phyloP scores from a whole-genome alignment of 2,113 vertebrate species.

The Antennarius striatus region DNA sequence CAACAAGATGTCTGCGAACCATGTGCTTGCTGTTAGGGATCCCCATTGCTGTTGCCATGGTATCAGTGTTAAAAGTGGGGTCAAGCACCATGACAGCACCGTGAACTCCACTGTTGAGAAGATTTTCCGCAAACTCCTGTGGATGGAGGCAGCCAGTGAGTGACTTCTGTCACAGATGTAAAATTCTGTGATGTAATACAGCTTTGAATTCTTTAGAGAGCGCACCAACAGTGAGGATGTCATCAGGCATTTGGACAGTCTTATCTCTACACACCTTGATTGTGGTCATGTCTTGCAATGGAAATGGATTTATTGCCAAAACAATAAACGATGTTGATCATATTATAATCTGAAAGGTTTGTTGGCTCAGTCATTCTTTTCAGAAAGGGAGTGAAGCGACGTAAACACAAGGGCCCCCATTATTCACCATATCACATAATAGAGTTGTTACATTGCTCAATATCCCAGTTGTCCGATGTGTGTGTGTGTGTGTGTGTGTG shows the following conservation, averaged over 20 bases:
- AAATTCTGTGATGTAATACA: background rate
- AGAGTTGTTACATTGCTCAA: background rate
- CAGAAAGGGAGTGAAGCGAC: background rate
- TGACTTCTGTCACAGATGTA: background rate
- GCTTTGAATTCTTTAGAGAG: too few relatives aligned
- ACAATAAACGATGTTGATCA: slow-evolving; percentile 22
- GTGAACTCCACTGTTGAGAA: slow-evolving; percentile 85
- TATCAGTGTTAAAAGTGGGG: slow-evolving; percentile 81
- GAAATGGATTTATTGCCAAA: slow-evolving; percentile 6
- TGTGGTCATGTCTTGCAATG: slow-evolving; percentile 9
- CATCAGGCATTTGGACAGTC: slow-evolving; percentile 12
- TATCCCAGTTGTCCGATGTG: too few relatives aligned
- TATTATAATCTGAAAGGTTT: slow-evolving; percentile 21
- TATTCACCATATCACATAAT: background rate
- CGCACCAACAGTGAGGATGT: slow-evolving; percentile 6
- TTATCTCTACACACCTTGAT: slow-evolving; percentile 32
- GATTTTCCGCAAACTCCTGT: slow-evolving; percentile 86
- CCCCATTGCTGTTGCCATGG: slow-evolving; percentile 79
- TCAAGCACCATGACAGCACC: slow-evolving; percentile 87
- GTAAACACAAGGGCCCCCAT: slow-evolving; percentile 12
- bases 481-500: too few relatives aligned
- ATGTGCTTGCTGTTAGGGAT: slow-evolving; percentile 87
- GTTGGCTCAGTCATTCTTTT: slow-evolving; percentile 1
- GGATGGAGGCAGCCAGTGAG: background rate
- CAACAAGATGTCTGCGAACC: slow-evolving; percentile 84